These are phyloP conservation scores for Esox lucius DNA, from an alignment of 2,797 vertebrate genomes.

Conservation along the genomic window DNA sequence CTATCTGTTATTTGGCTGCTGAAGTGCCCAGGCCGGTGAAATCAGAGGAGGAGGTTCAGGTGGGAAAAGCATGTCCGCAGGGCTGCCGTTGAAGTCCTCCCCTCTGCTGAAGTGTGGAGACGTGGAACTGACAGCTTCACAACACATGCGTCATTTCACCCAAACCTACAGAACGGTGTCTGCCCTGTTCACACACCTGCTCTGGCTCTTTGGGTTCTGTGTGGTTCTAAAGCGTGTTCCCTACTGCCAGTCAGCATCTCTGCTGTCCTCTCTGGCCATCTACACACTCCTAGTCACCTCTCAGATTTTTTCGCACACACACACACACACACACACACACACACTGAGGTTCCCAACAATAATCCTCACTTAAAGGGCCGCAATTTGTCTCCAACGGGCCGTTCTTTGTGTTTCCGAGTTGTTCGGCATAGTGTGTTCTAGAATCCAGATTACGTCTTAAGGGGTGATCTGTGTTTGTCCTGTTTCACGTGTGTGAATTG, in stretches of 20 bases:
- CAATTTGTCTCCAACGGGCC: not conserved
- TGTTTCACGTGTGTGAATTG: too few relatives aligned
- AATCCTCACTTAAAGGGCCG: not conserved
- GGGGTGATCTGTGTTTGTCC: not conserved
- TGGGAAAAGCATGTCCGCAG: constrained; percentile 9
- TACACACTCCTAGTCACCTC: too few relatives aligned
- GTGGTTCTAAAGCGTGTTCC: too few relatives aligned
- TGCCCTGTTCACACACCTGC: too few relatives aligned
- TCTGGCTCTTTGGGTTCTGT: too few relatives aligned
- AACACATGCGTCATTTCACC: not conserved
- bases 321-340: constrained; percentile 3
- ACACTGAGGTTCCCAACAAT: not conserved
- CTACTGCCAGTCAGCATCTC: too few relatives aligned
- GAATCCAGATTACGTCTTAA: not conserved
- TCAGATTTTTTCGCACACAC: not conserved
- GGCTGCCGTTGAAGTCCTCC: constrained; percentile 11
- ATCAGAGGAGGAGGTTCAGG: constrained; percentile 10
- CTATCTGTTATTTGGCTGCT: not conserved
- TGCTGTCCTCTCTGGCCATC: too few relatives aligned
- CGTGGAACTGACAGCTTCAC: constrained; percentile 5
- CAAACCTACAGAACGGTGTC: too few relatives aligned
- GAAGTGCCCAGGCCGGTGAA: constrained; percentile 11
- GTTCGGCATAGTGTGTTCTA: not conserved
- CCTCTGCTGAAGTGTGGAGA: not conserved
- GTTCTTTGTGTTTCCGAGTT: not conserved